These are phyloP conservation scores for Agelas oroides DNA, from an alignment of 37 sponge, comb jelly and placozoan genomes.

Conservation along the genomic window DNA sequence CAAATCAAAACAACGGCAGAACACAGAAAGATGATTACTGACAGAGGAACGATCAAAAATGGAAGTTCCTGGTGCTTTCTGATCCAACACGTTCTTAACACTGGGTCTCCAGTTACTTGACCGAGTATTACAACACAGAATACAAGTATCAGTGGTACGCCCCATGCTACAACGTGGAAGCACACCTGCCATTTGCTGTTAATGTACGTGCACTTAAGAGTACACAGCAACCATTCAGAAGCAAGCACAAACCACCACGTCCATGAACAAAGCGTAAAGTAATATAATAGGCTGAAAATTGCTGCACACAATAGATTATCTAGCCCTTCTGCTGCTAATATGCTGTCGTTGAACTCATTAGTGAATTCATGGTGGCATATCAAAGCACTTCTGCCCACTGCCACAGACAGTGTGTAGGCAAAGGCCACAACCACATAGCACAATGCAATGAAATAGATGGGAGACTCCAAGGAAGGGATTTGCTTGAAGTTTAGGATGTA, in stretches of 20 bases:
- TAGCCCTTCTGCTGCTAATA: constrained; percentile 6
- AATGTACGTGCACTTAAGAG: neutral
- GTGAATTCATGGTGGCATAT: constrained; percentile 16
- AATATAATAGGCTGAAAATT: constrained; percentile 54
- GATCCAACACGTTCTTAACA: constrained; percentile 52
- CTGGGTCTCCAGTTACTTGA: constrained; percentile 31
- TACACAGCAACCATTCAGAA: constrained; percentile 50
- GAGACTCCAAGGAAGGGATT: constrained; percentile 27
- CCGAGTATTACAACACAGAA: constrained; percentile 7
- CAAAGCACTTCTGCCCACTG: constrained; percentile 11
- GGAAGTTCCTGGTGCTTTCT: constrained; percentile 25
- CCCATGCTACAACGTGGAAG: constrained; percentile 60
- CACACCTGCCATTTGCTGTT: neutral
- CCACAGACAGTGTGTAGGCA: constrained; percentile 32
- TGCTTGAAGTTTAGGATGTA: constrained; percentile 44
- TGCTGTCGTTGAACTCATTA: constrained; percentile 15
- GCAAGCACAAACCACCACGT: constrained; percentile 60
- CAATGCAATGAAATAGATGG: constrained; percentile 57
- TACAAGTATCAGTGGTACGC: constrained; percentile 40
- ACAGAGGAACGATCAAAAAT: constrained; percentile 54
- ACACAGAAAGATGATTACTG: constrained; percentile 24
- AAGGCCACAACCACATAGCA: constrained; percentile 39
- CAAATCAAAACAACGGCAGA: constrained; percentile 42
- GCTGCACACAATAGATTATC: constrained; percentile 19
- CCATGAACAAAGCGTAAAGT: constrained; percentile 62